Evolutionary conservation across 1,140 invertebrate genomes (phyloP), one percentile per base, ranked within the genome.

Genomic region (Sminthurinus signatus): DNA sequence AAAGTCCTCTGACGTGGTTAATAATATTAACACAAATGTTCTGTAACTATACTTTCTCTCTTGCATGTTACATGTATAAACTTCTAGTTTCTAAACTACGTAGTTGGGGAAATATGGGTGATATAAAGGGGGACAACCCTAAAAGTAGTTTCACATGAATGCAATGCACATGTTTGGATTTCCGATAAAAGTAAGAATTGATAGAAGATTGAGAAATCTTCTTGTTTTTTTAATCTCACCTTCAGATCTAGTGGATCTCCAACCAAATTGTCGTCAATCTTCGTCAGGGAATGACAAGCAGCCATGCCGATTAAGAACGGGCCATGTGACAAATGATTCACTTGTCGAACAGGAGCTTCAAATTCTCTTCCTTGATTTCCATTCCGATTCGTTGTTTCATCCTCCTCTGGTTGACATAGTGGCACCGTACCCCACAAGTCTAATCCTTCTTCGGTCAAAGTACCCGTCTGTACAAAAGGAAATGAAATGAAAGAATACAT

Each of bases 361-460:
- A 72, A 70, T 70, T 14, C 81, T 42, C 67, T 8, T 84, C 77
- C 50, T 83, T 77, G 25, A 48, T 32, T 54, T n/a, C 23, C 14
- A 10, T 21, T 12, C 4, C 36, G 25, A 25, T 28, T 21, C 36
- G 23, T 17, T 8, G 5, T 52, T 2, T 66, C 15, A n/a, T 15
- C 39, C 54, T 57, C 32, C 58, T 23, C 28, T 29, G 27, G 15
- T n/a, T 1, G 44, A 55, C 51, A 39, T 31, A 25, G 80, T 0
- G 88, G 85, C 55, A 96, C 81, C 1, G 94, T 84, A 27, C 90
- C 89, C 81, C 89, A 89, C 78, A 98, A 86, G 74, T 96, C 92
- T 31, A 98, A 77, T 14, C 93, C 93, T 76, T 97, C 95, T 78
- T 97, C 88, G 21, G 93, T 93, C 69, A 96, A 76, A 1, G 95